Base-by-base conservation (phyloP, 2,888 invertebrate species). In the Phlogophora meticulosa region DNA sequence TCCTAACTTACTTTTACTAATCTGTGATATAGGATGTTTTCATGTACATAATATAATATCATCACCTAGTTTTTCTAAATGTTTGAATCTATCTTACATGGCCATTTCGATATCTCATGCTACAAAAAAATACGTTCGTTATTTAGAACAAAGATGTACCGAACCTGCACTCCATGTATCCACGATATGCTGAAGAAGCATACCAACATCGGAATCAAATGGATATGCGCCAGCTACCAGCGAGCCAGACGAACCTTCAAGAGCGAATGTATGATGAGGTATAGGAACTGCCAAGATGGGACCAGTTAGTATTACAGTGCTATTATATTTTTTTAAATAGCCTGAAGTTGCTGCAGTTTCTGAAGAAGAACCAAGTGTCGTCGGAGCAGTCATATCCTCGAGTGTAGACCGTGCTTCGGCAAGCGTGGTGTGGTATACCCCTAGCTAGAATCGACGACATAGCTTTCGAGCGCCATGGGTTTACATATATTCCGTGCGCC, bases 211-310 rank as follows among this genome's bases (percentile, higher is more conserved):
- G 75, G 64, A 15, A 92, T 94, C 36, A 79, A 81, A 1, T 95
- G 95, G 95, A 89, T 95, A 7, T 94, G 94, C 52, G 94, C 90
- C 0, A 89, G 81, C 0, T 95, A 93, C 84, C 94, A 94, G 79
- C 86, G 90, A 7, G 94, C 94, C 2, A 80, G 93, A 22, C 79
- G 95, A 11, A 82, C 85, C 15, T 94, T 95, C 84, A 95, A 95
- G 83, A 94, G 94, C 60, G 48, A 71, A 0, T 95, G 95, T 79
- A 92, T 94, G 93, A 94, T 95, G 94, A 82, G 88, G 56, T 92
- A 88, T 56, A 91, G 94, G 66, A 95, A 94, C 82, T 95, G 95
- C 40, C 94, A 95, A 81, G 94, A 95, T 82, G 95, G 95, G 2
- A 95, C 95, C 1, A 94, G 95, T 95, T 67, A 82, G 91, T 83